Evolutionary conservation across 1,140 invertebrate genomes (phyloP).

Genomic region (Pogonognathellus flavescens): DNA sequence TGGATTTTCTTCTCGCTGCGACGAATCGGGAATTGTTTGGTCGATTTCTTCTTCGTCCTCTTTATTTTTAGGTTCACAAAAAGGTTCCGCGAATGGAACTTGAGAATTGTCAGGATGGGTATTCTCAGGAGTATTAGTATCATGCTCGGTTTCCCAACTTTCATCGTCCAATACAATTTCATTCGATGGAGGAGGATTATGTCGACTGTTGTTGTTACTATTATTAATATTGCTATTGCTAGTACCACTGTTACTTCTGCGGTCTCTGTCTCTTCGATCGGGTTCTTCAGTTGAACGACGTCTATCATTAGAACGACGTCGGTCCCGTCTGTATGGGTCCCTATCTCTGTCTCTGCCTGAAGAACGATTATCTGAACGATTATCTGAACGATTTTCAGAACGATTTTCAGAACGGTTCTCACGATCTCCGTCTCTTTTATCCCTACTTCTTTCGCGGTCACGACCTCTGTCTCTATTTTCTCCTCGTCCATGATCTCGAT

Average conservation of each 20-base stretch:
- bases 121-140: conserved; percentile 8
- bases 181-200: background rate
- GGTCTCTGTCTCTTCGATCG: conserved; percentile 37
- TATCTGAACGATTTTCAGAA: conserved; percentile 3
- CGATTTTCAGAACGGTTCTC: conserved; percentile 44
- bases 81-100: background rate
- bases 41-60: background rate
- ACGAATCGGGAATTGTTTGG: background rate
- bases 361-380: conserved; percentile 41
- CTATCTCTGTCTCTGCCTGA: conserved; percentile 53
- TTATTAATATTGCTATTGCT: background rate
- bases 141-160: conserved; percentile 44
- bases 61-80: background rate
- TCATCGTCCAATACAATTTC: conserved; percentile 29
- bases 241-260: background rate
- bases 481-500: conserved; percentile 40
- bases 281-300: conserved; percentile 19
- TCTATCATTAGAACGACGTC: background rate
- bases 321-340: background rate
- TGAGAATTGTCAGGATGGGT: background rate
- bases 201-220: conserved; percentile 6
- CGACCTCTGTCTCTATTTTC: conserved; percentile 28
- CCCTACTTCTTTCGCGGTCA: conserved; percentile 15
- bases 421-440: conserved; percentile 1
- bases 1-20: background rate